Percentiles rank a stretch among this genome's conserved stretches.
Conservation (phyloP, 2,888 invertebrate genomes). For the Dexiosoma caninum region DNA sequence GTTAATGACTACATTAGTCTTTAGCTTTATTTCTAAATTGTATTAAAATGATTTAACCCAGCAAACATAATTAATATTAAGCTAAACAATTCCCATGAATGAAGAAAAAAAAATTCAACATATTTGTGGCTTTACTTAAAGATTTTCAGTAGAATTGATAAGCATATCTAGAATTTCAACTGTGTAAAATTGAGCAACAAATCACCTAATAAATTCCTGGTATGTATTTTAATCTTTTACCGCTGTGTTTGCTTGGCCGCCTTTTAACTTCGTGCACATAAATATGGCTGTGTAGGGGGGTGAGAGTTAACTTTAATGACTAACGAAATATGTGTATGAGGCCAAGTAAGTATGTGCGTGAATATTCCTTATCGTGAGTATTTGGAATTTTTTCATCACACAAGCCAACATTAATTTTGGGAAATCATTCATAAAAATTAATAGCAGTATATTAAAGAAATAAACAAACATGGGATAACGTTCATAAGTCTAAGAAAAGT, state of each 20-base stretch:
- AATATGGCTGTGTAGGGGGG: no score
- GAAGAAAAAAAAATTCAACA: no score
- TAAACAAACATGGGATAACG: not conserved
- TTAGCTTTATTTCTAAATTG: not conserved
- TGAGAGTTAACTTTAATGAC: not conserved
- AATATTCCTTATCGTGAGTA: conserved; percentile 17
- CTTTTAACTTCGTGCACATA: no score
- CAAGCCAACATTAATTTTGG: not conserved
- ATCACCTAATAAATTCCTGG: no score
- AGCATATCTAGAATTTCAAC: no score
- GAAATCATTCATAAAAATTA: not conserved
- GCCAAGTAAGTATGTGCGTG: not conserved
- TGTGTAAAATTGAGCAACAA: no score
- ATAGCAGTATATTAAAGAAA: not conserved
- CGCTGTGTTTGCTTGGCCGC: no score
- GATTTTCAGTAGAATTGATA: no score
- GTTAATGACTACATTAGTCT: conserved; percentile 48
- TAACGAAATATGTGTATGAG: not conserved
- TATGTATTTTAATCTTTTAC: no score
- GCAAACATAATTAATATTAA: no score
- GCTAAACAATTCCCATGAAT: no score
- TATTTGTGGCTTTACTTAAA: no score
- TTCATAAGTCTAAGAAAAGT: conserved; percentile 24
- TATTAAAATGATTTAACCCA: not conserved
- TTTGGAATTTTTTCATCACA: not conserved